phyloP scores from a whole-genome alignment of 2,888 invertebrate species.

The Drosophila imparisetae region DNA sequence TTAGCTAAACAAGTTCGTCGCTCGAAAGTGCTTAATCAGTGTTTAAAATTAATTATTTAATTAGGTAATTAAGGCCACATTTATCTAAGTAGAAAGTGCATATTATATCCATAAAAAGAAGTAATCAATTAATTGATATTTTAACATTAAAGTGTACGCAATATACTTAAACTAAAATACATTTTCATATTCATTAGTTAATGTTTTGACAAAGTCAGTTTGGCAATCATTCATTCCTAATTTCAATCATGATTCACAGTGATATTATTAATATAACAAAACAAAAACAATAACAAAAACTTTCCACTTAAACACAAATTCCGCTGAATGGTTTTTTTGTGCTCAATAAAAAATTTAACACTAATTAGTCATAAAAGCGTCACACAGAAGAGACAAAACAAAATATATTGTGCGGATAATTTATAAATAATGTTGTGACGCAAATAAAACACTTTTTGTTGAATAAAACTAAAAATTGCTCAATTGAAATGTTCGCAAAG shows the following conservation, averaged over 20 bases:
- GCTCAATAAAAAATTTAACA: background rate
- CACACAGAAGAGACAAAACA: constrained; percentile 1
- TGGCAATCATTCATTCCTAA: constrained; percentile 3
- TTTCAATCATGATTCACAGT: constrained; percentile 15
- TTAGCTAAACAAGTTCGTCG: background rate
- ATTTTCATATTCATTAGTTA: background rate
- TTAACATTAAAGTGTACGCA: background rate
- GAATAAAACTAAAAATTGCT: constrained; percentile 18
- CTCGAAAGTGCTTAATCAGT: background rate
- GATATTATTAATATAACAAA: background rate
- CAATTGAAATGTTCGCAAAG: constrained; percentile 35
- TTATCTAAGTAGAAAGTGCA: background rate
- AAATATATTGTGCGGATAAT: constrained; percentile 1
- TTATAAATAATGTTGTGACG: constrained; percentile 21
- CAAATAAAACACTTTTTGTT: constrained; percentile 9
- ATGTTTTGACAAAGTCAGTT: background rate
- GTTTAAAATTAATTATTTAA: background rate
- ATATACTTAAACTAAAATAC: background rate
- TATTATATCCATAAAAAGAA: background rate
- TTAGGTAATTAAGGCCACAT: background rate
- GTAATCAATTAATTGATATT: background rate
- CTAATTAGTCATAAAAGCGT: constrained; percentile 34
- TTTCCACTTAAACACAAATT: constrained; percentile 22
- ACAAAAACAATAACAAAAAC: constrained; percentile 10
- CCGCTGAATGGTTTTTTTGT: constrained; percentile 9